Base-by-base conservation (phyloP, 2,888 invertebrate species). In the Chrysomela aeneicollis region DNA sequence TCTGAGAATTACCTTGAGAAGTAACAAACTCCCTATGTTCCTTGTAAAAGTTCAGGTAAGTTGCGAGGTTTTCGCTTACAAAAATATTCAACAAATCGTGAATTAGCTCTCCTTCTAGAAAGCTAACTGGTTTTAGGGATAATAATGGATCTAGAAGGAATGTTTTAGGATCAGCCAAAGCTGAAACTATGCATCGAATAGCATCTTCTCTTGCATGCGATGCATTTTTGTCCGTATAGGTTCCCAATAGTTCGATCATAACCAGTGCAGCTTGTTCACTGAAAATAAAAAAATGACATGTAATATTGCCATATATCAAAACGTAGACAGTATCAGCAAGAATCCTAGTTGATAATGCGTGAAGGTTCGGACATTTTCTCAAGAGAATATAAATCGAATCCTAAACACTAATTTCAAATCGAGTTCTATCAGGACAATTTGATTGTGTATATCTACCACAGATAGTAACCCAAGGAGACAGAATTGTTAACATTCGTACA, bases 191-290 rank as follows among this genome's bases (percentile, higher is more conserved):
- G 82, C 98, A 98, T 77, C 93, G 90, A 78, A 95, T 94, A 1
- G 99, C 98, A 85, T 99, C 98, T 81, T 97, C 97, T 71, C 97
- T 88, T 0, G 98, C 98, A 70, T 95, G 93, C 1, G 95, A 95
- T 0, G 98, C 98, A 84, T 98, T 98, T 78, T 97, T 97, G 67
- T 96, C 92, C 21, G 97, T 97, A 83, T 98, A 99, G 0, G 98
- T 98, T 21, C 95, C 95, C 62, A 99, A 85, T 0, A 99, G 85
- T 82, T 97, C 97, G 68, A 98, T 92, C 98, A 99, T 98, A 2
- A 97, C 96, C 82, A 95, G 95, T 17, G 96, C 92, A 21, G 97
- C 96, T 76, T 93, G 87, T 79, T 97, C 96, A 82, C 95, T 93
- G 84, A 80, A 70, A 75, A 66, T 26, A 26, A 26, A n/a, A n/a